Base-by-base conservation (phyloP, 2,888 invertebrate genomes). In the Diarsia brunnea region DNA sequence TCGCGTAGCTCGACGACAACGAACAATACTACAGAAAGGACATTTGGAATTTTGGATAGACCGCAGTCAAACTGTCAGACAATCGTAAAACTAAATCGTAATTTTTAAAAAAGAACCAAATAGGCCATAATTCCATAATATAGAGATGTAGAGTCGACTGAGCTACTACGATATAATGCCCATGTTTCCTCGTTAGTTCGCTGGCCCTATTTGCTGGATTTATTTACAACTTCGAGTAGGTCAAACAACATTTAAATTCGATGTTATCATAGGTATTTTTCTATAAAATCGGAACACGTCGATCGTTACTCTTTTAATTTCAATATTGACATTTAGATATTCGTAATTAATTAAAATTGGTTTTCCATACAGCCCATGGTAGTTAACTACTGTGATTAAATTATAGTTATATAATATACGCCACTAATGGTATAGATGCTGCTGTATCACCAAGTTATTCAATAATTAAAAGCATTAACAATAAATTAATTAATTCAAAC, bases 401-500 rank as follows among this genome's bases (percentile, higher is more conserved):
- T 63, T 61, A 24, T 69, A 51, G 53, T 86, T 80, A 79, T 53
- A 61, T 27, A 82, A 81, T 19, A 61, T 21, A 67, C 58, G 51
- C 47, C 19, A 19, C 2, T 63, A 68, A 66, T 51, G 45, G 55
- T 61, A 31, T 51, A 64, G 19, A n/a, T 49, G 47, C 78, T 73
- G 60, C 65, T 70, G 65, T 64, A 24, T 63, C 69, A n/a, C 69
- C 64, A 63, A 63, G 75, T 76, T 85, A 73, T 81, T 74, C 61
- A 80, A 61, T 72, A 74, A 81, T 78, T 78, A 74, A 81, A 86
- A 87, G 31, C 76, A 79, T 71, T 67, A 77, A 73, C 53, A 78
- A 73, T 75, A 69, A 86, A 81, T 78, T 68, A 75, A 77, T 84
- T 85, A 76, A 70, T 77, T 76, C 66, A 79, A 84, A 82, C 82